Evolutionary conservation across 1,140 invertebrate genomes (phyloP).

Genomic region (Drosophila orena): DNA sequence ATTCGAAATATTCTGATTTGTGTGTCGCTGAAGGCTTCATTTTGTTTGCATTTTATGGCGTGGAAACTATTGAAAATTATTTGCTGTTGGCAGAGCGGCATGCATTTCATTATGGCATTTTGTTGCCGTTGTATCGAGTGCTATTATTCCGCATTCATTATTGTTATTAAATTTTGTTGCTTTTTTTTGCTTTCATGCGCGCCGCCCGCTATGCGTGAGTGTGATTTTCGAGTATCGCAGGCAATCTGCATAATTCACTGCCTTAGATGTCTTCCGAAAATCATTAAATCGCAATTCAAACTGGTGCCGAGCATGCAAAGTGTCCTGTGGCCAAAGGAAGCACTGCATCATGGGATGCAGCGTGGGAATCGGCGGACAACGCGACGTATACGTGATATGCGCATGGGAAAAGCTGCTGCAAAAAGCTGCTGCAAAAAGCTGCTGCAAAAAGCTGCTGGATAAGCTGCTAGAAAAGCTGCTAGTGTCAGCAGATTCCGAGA

Average conservation of each 20-base stretch:
- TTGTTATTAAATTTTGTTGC: slow-evolving; percentile 14
- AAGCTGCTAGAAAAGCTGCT: no score
- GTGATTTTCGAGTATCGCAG: slow-evolving; percentile 37
- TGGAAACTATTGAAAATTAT: slow-evolving; percentile 72
- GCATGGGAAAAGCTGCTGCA: no score
- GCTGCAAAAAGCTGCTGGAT: no score
- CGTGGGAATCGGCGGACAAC: not conserved
- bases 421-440: no score
- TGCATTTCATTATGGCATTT: slow-evolving; percentile 53
- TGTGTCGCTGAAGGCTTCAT: slow-evolving; percentile 67
- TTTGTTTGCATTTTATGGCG: slow-evolving; percentile 76
- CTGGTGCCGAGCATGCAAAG: not conserved
- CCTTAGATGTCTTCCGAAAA: slow-evolving; percentile 11
- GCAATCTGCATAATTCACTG: slow-evolving; percentile 38
- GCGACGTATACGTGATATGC: slow-evolving; percentile 37
- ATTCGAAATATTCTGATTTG: slow-evolving; percentile 53
- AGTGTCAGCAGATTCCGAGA: not conserved
- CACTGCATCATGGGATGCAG: no score
- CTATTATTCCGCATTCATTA: slow-evolving; percentile 47
- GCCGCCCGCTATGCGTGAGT: slow-evolving; percentile 1
- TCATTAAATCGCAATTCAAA: slow-evolving; percentile 29
- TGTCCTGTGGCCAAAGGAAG: no score
- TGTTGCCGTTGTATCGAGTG: slow-evolving; percentile 20
- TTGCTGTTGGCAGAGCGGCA: slow-evolving; percentile 39
- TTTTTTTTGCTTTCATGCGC: not conserved